Percentiles rank a stretch among this genome's conserved stretches.
These are phyloP conservation scores for Heterodera schachtii DNA, from an alignment of 1,140 invertebrate species.

Conservation along the genomic window DNA sequence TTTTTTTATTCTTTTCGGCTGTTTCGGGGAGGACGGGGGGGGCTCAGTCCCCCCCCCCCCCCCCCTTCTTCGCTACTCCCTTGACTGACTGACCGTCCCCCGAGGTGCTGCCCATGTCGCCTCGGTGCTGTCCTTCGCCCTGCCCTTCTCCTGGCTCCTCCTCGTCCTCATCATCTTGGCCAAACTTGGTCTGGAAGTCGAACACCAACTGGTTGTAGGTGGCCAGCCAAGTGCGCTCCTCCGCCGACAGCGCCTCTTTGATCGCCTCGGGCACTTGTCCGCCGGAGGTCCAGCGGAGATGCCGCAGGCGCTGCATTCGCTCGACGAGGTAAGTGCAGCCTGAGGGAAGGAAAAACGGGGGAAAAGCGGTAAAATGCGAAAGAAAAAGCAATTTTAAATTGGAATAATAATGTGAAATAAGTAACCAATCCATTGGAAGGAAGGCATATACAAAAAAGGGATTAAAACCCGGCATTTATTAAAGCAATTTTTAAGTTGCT, in stretches of 20 bases:
- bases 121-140: not conserved
- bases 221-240: conserved; percentile 43
- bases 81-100: not conserved
- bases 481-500: not conserved
- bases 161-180: conserved; percentile 33
- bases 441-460: no score
- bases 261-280: conserved; percentile 32
- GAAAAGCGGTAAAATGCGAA: not conserved
- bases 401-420: not conserved
- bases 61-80: not conserved
- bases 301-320: conserved; percentile 42
- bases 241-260: conserved; percentile 38
- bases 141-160: not conserved
- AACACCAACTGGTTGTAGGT: conserved; percentile 43
- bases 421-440: not conserved
- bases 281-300: conserved; percentile 41
- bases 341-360: not conserved
- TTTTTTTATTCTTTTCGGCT: no score
- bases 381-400: no score
- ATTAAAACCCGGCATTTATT: not conserved
- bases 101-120: not conserved
- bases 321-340: conserved; percentile 44
- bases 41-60: no score
- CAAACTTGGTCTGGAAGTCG: conserved; percentile 40
- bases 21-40: no score